phyloP scores from a whole-genome alignment of 2,888 invertebrate genomes.

The Aquatica leii region DNA sequence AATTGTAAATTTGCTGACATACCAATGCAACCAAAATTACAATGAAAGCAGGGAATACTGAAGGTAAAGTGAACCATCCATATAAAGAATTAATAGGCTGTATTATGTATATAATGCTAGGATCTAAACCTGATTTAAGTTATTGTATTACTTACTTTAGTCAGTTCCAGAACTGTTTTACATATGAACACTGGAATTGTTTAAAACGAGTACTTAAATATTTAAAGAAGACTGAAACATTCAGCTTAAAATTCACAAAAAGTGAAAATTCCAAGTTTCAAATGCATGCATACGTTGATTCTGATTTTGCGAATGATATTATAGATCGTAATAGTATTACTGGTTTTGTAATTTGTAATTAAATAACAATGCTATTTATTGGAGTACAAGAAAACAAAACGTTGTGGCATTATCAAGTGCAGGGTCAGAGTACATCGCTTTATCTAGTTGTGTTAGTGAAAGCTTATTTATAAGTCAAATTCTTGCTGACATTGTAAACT shows the following conservation, averaged over 20 bases:
- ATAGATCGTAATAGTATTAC: conserved; percentile 37
- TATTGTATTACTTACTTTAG: conserved; percentile 39
- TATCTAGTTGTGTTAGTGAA: conserved; percentile 18
- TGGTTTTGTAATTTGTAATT: conserved; percentile 33
- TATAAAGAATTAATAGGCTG: conserved; percentile 20
- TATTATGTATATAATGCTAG: conserved; percentile 41
- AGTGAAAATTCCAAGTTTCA: conserved; percentile 20
- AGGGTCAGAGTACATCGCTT: conserved; percentile 24
- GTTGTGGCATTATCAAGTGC: conserved; percentile 28
- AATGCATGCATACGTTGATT: conserved; percentile 29
- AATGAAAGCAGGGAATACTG: neutral
- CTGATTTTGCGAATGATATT: conserved; percentile 35
- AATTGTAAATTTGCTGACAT: neutral
- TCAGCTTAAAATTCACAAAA: conserved; percentile 33
- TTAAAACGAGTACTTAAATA: conserved; percentile 33
- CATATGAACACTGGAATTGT: neutral
- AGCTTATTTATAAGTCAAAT: conserved; percentile 12
- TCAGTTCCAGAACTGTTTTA: conserved; percentile 40
- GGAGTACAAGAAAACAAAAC: conserved; percentile 34
- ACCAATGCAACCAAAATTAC: conserved; percentile 2
- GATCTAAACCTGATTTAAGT: conserved; percentile 40
- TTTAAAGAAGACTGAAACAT: conserved; percentile 33
- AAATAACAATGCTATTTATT: conserved; percentile 26
- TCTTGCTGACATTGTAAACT: neutral
- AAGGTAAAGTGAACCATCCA: neutral